A percentile compares a stretch with the other conserved stretches of the same genome.
These are phyloP conservation scores for Cassiopea xamachana DNA, from an alignment of 30 jellyfish, hydroid and myxozoan species.

Conservation along the genomic window DNA sequence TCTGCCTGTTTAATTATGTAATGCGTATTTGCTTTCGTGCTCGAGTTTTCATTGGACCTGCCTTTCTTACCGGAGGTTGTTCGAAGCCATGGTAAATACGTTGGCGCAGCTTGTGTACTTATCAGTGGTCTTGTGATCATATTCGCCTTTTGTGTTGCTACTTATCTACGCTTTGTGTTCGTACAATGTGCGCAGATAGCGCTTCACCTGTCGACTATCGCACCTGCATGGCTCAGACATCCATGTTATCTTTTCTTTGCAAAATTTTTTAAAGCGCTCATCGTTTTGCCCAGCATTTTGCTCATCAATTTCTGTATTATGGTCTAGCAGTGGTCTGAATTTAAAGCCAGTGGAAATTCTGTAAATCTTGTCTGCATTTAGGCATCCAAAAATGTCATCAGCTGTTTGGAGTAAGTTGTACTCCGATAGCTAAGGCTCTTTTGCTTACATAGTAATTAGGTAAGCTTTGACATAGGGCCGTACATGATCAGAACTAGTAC, in stretches of 20 bases:
- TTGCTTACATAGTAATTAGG: not conserved
- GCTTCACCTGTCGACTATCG: constrained; percentile 57
- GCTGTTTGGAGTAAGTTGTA: not conserved
- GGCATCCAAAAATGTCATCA: not conserved
- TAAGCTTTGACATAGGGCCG: not conserved
- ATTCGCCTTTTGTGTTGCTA: constrained; percentile 13
- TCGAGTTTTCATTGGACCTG: constrained; percentile 41
- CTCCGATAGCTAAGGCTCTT: not conserved
- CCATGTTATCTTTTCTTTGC: constrained; percentile 36
- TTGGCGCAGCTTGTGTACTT: constrained; percentile 48
- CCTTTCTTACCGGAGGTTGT: constrained; percentile 51
- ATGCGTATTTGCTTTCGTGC: constrained; percentile 52
- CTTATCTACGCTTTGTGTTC: constrained; percentile 54
- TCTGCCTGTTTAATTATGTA: constrained; percentile 14
- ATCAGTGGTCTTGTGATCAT: constrained; percentile 32
- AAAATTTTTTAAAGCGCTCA: not conserved
- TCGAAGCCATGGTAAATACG: constrained; percentile 43
- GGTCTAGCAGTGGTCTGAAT: not conserved
- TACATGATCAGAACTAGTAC: not conserved
- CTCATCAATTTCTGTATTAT: not conserved
- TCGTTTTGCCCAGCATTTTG: constrained; percentile 20
- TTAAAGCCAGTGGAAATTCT: too few relatives aligned
- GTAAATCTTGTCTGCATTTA: too few relatives aligned
- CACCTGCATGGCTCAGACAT: constrained; percentile 52
- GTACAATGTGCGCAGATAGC: constrained; percentile 69